A percentile compares a stretch with the other conserved stretches of the same genome.
These are phyloP conservation scores for Cosmia trapezina DNA, from an alignment of 2,888 invertebrate species.

Conservation along the genomic window DNA sequence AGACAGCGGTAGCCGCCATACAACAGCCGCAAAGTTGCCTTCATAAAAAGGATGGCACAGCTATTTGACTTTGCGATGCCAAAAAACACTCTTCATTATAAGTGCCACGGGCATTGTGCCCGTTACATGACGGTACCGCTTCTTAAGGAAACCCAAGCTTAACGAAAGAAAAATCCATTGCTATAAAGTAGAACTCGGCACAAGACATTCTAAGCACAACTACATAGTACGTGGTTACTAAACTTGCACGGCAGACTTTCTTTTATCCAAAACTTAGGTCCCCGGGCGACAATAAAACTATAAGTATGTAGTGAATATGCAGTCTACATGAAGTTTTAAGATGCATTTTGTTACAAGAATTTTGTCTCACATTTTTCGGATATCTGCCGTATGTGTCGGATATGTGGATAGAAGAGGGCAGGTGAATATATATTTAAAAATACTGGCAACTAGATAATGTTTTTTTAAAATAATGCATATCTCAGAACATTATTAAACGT, in stretches of 20 bases:
- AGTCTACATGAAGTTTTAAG: conserved; percentile 54
- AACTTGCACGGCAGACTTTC: conserved; percentile 66
- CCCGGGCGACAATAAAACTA: conserved; percentile 68
- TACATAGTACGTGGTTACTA: conserved; percentile 55
- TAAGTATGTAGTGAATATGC: conserved; percentile 63
- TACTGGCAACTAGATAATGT: too few relatives aligned
- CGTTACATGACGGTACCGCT: neutral
- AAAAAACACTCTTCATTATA: neutral
- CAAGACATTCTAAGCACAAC: conserved; percentile 43
- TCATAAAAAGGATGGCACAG: neutral
- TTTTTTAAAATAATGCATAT: too few relatives aligned
- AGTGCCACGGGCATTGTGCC: neutral
- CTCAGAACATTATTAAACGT: too few relatives aligned
- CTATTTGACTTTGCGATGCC: neutral
- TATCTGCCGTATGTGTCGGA: conserved; percentile 14
- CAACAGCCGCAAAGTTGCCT: too few relatives aligned
- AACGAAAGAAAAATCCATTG: conserved; percentile 26
- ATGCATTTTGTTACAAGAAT: conserved; percentile 52
- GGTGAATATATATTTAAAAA: neutral
- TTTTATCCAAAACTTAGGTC: conserved; percentile 70
- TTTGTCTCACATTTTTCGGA: conserved; percentile 2
- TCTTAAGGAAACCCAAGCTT: neutral
- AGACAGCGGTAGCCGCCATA: too few relatives aligned
- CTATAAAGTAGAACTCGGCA: conserved; percentile 33
- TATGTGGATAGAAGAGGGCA: conserved; percentile 7